Evolutionary conservation across 1,140 invertebrate genomes (phyloP), one percentile per base, ranked within the genome.

Genomic region (Drosophila bocqueti): DNA sequence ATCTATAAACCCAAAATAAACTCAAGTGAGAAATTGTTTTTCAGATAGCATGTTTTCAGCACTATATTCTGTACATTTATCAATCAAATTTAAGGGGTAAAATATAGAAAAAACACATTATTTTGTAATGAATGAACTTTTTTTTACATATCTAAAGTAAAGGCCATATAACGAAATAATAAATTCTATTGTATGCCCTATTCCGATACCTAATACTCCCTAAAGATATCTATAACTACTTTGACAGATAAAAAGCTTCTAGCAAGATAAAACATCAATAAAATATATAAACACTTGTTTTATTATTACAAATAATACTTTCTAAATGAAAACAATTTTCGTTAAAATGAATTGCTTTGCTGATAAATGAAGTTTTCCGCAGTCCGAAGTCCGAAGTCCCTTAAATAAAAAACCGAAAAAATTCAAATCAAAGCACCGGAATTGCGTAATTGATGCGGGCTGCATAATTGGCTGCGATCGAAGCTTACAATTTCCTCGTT

Each of bases 401-500:
- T 1, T 2, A 40, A 64, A 43, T 31, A 9, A 3, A 31, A 16
- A 26, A 16, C 16, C 18, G 0, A 24, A 24, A 24, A 4, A 24
- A 26, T 29, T 34, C 0, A 45, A 71, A 24, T 59, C 36, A 24
- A 18, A 40, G 34, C 15, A 21, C 49, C 34, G 9, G 16, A 36
- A 47, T n/a, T 36, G 36, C 36, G 21, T 15, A 54, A 45, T 36
- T 31, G n/a, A 46, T 45, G 40, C n/a, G 31, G 24, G 2, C 31
- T 42, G 29, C 66, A 47, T 36, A 71, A 72, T 50, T 43, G 69
- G 29, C 38, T 29, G 21, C 36, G 54, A 59, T 60, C 45, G 66
- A 50, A 68, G 59, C 60, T 38, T 45, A 72, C 43, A 72, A 50
- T 50, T 72, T 73, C 54, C 66, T 36, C 66, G 49, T 50, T 60